Percentiles rank a stretch among this genome's conserved stretches.
Conservation (phyloP, 2,797 vertebrate species). For the Gallinago nigripennis region DNA sequence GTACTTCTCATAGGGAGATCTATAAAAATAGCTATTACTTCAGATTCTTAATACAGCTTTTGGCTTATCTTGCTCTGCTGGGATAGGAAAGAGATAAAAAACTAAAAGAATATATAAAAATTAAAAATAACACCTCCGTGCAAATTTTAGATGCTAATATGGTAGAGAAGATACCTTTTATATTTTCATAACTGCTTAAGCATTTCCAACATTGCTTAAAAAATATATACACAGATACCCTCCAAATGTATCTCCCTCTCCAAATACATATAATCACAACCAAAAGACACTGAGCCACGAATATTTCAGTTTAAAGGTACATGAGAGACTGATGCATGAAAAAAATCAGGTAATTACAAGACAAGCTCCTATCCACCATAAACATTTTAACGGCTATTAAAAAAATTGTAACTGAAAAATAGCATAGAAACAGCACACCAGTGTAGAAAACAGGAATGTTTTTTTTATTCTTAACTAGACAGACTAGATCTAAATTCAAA, state of each 20-base stretch:
- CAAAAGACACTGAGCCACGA: background rate
- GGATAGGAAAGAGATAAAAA: background rate
- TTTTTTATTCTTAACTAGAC: background rate
- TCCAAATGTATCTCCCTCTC: fast-evolving
- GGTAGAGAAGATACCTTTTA: background rate
- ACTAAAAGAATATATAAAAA: background rate
- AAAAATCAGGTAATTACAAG: background rate
- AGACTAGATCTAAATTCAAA: background rate
- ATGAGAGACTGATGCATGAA: background rate
- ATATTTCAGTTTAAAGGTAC: background rate
- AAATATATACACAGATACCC: background rate
- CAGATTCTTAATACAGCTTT: background rate
- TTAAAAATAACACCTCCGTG: background rate
- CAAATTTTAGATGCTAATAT: background rate
- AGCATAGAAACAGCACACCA: background rate
- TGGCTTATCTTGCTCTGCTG: background rate
- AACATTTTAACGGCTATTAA: background rate
- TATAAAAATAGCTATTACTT: background rate
- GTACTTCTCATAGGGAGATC: background rate
- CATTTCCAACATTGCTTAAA: background rate
- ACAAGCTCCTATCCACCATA: background rate
- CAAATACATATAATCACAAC: background rate
- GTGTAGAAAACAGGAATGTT: background rate
- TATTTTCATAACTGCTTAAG: background rate
- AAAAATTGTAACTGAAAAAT: background rate